Base-by-base conservation (phyloP, 2,888 invertebrate genomes). In the Caenorhabditis angaria region DNA sequence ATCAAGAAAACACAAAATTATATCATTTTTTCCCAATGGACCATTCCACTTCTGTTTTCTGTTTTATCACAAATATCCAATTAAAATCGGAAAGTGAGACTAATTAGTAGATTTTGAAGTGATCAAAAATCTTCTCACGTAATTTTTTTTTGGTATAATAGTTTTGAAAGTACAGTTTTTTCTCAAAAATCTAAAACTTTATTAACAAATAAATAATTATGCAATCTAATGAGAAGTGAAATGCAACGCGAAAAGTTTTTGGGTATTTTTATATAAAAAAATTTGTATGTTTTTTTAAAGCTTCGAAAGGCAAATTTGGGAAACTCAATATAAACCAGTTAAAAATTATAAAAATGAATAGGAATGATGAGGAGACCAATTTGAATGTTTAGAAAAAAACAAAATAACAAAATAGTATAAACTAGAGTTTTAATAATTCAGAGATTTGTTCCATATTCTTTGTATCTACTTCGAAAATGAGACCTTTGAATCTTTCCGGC, bases 401-500 rank as follows among this genome's bases (percentile, higher is more conserved):
- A 41, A 41, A 2, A 41, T 41, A 41, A 41, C 41, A 41, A 41
- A 10, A 32, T 8, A 32, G 6, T 32, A 32, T 10, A 8, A 32
- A 32, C 10, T 32, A 8, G 10, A 32, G 32, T 32, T n/a, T n/a
- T n/a, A n/a, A n/a, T 10, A 32, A 32, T 10, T 48, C 48, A 20
- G 25, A 8, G 4, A 22, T 51, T 8, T 56, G 10, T 32, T 60
- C 63, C 20, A 71, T 25, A 6, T 57, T 29, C 12, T 56, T 57
- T 3, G 72, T 67, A 28, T 72, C 62, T 32, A 72, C 72, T 61
- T 85, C 85, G 55, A 86, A 80, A 8, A 87, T 81, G 29, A 86
- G 81, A 20, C 86, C 86, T 60, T 87, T 86, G 78, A 80, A 86
- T 29, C 78, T 70, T 62, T 86, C 86, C 1, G 86, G 86, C 3